These are phyloP conservation scores for Macropis europaea DNA, from an alignment of 2,888 invertebrate species.

Conservation along the genomic window DNA sequence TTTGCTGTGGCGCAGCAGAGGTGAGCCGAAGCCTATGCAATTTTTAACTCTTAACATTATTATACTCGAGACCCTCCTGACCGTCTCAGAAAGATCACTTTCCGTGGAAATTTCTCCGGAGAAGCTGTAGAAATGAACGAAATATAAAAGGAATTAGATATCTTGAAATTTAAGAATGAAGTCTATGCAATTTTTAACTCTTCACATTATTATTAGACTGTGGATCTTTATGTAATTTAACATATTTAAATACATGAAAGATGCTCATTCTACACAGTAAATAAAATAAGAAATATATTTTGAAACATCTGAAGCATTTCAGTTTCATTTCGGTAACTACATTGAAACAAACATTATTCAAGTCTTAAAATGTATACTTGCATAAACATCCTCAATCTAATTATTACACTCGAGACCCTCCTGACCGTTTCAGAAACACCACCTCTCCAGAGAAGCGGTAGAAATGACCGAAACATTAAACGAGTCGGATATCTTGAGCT, in stretches of 20 bases:
- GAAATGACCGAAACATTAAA: not conserved
- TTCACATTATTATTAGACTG: conserved; percentile 54
- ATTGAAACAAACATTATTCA: too few species aligned
- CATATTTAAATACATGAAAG: too few species aligned
- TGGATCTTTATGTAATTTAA: too few species aligned
- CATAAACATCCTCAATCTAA: too few species aligned
- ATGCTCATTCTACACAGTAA: too few species aligned
- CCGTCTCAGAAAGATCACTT: not conserved
- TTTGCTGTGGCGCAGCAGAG: conserved; percentile 47
- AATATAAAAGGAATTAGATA: too few species aligned
- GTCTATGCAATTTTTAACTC: conserved; percentile 61
- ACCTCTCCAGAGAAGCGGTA: not conserved
- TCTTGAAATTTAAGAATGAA: too few species aligned
- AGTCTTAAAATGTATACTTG: too few species aligned
- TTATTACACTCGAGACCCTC: conserved; percentile 29
- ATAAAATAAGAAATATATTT: too few species aligned
- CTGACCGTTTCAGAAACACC: not conserved
- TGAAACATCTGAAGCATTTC: too few species aligned
- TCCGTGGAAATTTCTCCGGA: not conserved
- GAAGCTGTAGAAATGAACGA: too few species aligned
- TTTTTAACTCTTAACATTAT: conserved; percentile 60
- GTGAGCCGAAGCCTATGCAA: conserved; percentile 53
- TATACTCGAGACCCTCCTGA: conserved; percentile 22
- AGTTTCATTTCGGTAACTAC: too few species aligned
- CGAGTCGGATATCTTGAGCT: not conserved